Conservation (phyloP, 2,113 vertebrate genomes). For the Grus americana region DNA sequence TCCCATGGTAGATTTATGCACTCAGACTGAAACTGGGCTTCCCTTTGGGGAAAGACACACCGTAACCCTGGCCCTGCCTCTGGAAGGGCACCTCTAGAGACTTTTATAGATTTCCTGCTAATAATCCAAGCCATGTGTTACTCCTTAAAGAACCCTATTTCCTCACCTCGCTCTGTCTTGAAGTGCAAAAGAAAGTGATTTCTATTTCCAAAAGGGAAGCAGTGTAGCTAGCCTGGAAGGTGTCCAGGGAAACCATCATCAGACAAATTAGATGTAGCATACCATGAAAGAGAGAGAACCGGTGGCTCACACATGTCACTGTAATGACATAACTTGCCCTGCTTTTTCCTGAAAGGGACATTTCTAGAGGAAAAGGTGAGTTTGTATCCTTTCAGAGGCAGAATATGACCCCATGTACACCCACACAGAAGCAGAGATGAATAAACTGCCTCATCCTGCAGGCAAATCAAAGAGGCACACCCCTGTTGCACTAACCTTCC, state of each 20-base stretch:
- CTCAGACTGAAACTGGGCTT: background rate
- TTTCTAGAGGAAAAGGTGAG: background rate
- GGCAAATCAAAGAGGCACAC: background rate
- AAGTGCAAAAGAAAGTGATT: background rate
- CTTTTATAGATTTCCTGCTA: background rate
- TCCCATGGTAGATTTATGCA: background rate
- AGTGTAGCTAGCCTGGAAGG: background rate
- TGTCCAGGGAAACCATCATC: background rate
- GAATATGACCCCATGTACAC: background rate
- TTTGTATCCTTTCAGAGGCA: background rate
- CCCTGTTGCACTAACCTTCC: slow-evolving; percentile 7
- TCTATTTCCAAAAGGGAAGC: background rate
- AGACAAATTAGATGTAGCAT: background rate
- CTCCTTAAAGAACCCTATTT: background rate
- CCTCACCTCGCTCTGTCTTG: background rate
- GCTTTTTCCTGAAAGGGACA: background rate
- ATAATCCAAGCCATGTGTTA: background rate
- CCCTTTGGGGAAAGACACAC: background rate
- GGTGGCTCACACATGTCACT: background rate
- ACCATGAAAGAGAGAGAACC: background rate
- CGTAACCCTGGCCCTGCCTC: background rate
- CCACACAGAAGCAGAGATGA: background rate
- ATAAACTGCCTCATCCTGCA: background rate
- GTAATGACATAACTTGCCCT: background rate
- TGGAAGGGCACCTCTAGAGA: background rate